Percentiles rank a stretch among this genome's conserved stretches.
phyloP scores from a whole-genome alignment of 2,888 invertebrate genomes.

The Idaea biselata region DNA sequence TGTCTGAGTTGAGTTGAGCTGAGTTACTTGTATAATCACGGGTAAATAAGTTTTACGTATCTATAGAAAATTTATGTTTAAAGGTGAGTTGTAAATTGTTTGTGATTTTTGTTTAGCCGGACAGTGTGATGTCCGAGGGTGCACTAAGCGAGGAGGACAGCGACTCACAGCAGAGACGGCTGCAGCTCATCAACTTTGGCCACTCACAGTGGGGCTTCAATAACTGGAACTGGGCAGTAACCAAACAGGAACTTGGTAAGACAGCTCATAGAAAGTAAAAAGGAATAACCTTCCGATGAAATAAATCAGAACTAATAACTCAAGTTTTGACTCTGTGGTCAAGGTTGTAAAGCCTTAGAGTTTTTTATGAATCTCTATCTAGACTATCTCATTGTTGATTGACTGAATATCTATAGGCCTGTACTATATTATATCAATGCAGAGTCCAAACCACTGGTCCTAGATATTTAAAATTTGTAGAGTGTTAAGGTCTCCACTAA shows the following conservation, averaged over 20 bases:
- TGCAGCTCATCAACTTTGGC: slow-evolving; percentile 71
- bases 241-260: slow-evolving; percentile 71
- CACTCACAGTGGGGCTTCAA: slow-evolving; percentile 76
- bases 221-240: slow-evolving; percentile 76
- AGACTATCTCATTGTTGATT: no score
- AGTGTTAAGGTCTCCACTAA: no score
- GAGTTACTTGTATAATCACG: neutral
- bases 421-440: no score
- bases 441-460: no score
- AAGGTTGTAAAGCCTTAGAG: no score
- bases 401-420: no score
- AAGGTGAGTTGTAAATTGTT: no score
- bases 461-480: no score
- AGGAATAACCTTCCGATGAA: neutral
- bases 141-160: neutral
- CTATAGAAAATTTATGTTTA: neutral
- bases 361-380: no score
- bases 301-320: neutral
- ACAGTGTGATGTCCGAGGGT: neutral
- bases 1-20: neutral
- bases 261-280: neutral
- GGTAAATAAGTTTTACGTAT: no score
- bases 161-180: neutral
- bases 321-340: neutral
- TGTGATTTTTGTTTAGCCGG: neutral